Evolutionary conservation across 2,888 invertebrate genomes (phyloP).

Genomic region (Lasioglossum marginatum): DNA sequence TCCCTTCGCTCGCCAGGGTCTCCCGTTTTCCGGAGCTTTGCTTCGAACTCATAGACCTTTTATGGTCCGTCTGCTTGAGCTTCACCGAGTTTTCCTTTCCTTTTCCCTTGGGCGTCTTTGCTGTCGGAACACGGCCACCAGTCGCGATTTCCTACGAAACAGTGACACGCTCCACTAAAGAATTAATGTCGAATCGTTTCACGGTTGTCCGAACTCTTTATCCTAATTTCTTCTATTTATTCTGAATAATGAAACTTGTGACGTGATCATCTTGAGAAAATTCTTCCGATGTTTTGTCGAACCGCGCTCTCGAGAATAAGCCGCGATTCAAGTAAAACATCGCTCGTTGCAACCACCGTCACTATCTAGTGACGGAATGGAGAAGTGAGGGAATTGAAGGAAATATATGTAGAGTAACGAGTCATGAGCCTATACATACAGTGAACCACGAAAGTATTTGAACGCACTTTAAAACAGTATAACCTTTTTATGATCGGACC

Average conservation of each 20-base stretch:
- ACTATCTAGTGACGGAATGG: too few relatives aligned
- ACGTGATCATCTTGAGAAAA: not conserved
- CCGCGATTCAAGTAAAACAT: not conserved
- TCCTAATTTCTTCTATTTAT: not conserved
- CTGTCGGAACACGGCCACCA: not conserved
- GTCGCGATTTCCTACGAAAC: conserved; percentile 15
- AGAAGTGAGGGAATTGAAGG: too few relatives aligned
- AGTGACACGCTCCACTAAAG: not conserved
- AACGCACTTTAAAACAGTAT: too few relatives aligned
- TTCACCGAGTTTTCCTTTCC: conserved; percentile 7
- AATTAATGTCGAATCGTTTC: conserved; percentile 17
- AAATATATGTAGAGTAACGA: too few relatives aligned
- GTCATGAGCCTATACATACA: too few relatives aligned
- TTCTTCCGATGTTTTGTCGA: not conserved
- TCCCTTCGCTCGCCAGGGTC: conserved; percentile 28
- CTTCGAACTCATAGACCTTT: conserved; percentile 45
- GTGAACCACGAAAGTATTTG: too few relatives aligned
- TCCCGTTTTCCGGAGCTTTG: conserved; percentile 36
- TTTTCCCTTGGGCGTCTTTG: conserved; percentile 18
- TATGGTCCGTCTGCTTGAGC: conserved; percentile 9
- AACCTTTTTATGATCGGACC: too few relatives aligned
- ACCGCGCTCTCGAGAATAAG: not conserved
- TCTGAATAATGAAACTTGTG: not conserved
- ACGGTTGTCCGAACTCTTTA: not conserved
- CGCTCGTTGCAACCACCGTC: too few relatives aligned